These are phyloP conservation scores for Clarias macrocephalus DNA, from an alignment of 2,113 vertebrate species.

Conservation along the genomic window DNA sequence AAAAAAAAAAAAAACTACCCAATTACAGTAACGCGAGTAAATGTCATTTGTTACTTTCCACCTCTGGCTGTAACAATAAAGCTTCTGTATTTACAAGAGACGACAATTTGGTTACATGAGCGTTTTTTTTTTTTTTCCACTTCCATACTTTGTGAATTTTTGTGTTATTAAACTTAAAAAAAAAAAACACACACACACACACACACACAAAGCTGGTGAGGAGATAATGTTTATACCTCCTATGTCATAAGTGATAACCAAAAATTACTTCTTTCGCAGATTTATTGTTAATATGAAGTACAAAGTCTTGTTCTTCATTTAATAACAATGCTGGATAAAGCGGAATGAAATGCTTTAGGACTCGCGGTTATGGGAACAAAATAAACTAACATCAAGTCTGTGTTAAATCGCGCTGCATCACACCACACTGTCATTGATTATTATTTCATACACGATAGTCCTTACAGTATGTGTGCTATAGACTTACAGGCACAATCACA, in stretches of 20 bases:
- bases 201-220: too few species aligned
- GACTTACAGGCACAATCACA: neutral
- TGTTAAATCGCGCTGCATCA: neutral
- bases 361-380: neutral
- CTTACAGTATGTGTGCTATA: neutral
- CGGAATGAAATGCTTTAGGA: neutral
- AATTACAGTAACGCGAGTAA: too few species aligned
- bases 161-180: too few species aligned
- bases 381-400: neutral
- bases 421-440: neutral
- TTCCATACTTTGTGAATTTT: too few species aligned
- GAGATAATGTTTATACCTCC: too few species aligned
- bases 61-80: neutral
- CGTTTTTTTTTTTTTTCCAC: too few species aligned
- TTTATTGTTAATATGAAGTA: too few species aligned
- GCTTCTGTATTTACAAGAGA: neutral
- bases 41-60: too few species aligned
- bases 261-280: too few species aligned
- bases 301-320: too few species aligned
- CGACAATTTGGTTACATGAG: neutral
- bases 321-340: neutral
- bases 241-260: too few species aligned
- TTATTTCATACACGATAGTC: neutral
- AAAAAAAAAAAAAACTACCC: too few species aligned
- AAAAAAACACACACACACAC: fast-evolving